Evolutionary conservation across 1,140 invertebrate species (phyloP).

Genomic region (Hylaeus volcanicus): DNA sequence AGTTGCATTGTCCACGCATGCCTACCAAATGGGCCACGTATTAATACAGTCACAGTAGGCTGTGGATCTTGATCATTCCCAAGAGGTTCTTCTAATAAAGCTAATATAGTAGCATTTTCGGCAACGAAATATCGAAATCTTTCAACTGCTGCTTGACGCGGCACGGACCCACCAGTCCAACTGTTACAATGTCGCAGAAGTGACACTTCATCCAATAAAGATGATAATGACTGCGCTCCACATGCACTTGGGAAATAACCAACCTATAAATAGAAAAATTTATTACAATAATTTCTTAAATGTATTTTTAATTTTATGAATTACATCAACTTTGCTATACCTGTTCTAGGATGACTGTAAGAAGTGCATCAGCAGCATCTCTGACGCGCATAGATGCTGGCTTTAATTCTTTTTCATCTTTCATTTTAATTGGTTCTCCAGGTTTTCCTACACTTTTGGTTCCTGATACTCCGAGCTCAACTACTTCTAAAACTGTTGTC

Average conservation of each 20-base stretch:
- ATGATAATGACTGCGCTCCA: constrained; percentile 91
- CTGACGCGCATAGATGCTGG: constrained; percentile 97
- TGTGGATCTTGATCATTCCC: constrained; percentile 90
- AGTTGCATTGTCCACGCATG: constrained; percentile 97
- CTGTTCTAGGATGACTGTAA: constrained; percentile 95
- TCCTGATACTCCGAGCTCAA: constrained; percentile 98
- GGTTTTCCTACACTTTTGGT: constrained; percentile 94
- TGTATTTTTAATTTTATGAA: not conserved
- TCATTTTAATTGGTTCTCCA: constrained; percentile 93
- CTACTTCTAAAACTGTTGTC: constrained; percentile 95
- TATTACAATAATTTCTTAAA: constrained; percentile 1
- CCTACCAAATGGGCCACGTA: constrained; percentile 94
- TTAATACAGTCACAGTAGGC: constrained; percentile 89
- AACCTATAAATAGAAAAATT: constrained; percentile 79
- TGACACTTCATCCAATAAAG: constrained; percentile 92
- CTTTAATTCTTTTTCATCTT: constrained; percentile 97
- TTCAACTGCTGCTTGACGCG: constrained; percentile 82
- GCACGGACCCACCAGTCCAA: constrained; percentile 80
- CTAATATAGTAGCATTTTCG: constrained; percentile 93
- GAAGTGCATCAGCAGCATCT: constrained; percentile 95
- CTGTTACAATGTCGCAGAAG: constrained; percentile 90
- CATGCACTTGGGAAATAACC: constrained; percentile 92
- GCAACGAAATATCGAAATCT: constrained; percentile 95
- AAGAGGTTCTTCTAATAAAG: constrained; percentile 94
- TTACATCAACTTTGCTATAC: constrained; percentile 75